These are phyloP conservation scores for Guaruba guarouba DNA, from an alignment of 2,113 vertebrate genomes.

Conservation along the genomic window DNA sequence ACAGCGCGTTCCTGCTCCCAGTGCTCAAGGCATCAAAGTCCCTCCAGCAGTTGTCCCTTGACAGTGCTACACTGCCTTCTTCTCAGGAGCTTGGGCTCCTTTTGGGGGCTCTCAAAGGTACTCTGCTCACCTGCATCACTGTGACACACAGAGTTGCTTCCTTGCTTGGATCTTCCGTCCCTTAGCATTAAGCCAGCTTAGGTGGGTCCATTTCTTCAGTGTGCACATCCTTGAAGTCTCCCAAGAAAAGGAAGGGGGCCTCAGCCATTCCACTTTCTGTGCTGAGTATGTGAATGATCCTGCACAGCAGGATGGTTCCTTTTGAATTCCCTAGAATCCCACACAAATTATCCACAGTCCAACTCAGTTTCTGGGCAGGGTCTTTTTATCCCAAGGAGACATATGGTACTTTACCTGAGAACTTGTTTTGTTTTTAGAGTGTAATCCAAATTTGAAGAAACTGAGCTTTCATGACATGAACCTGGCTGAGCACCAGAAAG, in stretches of 20 bases:
- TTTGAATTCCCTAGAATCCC: not conserved
- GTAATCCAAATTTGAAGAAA: conserved; percentile 73
- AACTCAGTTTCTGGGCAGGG: not conserved
- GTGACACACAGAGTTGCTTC: not conserved
- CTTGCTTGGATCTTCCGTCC: not conserved
- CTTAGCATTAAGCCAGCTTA: not conserved
- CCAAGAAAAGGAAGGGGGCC: not conserved
- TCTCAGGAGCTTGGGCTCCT: conserved; percentile 70
- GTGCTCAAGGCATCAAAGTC: conserved; percentile 76
- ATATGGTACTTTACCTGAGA: not conserved
- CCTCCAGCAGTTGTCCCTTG: conserved; percentile 78
- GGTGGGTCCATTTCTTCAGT: not conserved
- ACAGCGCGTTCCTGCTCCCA: conserved; percentile 62
- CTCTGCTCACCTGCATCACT: not conserved
- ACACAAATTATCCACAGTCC: not conserved
- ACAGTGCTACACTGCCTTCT: conserved; percentile 73
- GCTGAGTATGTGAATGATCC: not conserved
- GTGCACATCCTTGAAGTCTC: not conserved
- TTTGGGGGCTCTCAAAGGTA: conserved; percentile 78
- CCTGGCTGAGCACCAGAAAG: conserved; percentile 79
- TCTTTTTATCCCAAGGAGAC: not conserved
- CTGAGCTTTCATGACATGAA: conserved; percentile 84
- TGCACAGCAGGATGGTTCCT: not conserved
- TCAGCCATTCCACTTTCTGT: not conserved
- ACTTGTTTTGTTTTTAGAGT: conserved; percentile 67